phyloP scores from a whole-genome alignment of 2,113 vertebrate genomes.

The Herpetotheres cachinnans region DNA sequence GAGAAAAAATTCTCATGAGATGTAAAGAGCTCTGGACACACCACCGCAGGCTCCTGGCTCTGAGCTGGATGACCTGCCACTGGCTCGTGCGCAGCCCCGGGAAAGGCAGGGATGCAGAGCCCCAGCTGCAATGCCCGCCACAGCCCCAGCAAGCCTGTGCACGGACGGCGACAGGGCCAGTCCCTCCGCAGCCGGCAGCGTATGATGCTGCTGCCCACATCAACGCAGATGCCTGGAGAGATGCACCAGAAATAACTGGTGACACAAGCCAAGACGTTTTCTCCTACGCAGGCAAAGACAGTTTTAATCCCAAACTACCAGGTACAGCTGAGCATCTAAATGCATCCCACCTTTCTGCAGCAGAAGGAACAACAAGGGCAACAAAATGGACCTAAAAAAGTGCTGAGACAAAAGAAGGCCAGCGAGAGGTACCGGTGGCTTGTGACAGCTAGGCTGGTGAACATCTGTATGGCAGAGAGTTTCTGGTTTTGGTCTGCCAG shows the following conservation, averaged over 20 bases:
- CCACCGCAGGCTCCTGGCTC: neutral
- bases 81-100: rapidly evolving
- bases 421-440: rapidly evolving
- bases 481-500: neutral
- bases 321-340: neutral
- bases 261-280: conserved; percentile 8
- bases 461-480: neutral
- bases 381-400: neutral
- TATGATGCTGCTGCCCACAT: conserved; percentile 2
- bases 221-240: neutral
- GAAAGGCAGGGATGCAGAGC: neutral
- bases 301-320: neutral
- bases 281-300: neutral
- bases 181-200: neutral
- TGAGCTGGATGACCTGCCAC: neutral
- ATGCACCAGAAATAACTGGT: neutral
- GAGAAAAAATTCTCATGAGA: neutral
- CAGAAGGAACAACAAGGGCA: neutral
- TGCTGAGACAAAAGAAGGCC: neutral
- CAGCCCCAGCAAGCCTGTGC: neutral
- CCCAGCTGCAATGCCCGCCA: rapidly evolving
- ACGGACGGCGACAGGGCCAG: neutral
- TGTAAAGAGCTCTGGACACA: neutral
- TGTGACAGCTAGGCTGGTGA: neutral
- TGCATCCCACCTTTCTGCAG: neutral